These are phyloP conservation scores for Xiphophorus hellerii DNA, from an alignment of 2,113 vertebrate genomes.

Conservation along the genomic window DNA sequence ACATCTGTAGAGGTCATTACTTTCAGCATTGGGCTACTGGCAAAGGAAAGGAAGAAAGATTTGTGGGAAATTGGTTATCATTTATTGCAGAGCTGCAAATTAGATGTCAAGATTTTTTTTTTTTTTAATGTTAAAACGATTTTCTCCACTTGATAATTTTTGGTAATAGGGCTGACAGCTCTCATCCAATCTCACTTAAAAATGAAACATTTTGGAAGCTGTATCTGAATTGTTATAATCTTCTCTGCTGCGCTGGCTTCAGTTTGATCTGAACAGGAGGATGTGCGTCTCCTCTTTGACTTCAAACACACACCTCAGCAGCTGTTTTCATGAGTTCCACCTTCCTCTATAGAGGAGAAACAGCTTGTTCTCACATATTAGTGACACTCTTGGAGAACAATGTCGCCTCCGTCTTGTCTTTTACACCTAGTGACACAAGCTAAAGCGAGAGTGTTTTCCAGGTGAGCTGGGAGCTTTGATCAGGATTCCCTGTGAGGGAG, in stretches of 20 bases:
- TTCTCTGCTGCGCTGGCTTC: not conserved
- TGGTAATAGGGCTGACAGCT: not conserved
- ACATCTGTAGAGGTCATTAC: conserved; percentile 2
- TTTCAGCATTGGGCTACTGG: not conserved
- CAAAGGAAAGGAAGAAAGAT: not conserved
- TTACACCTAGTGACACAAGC: conserved; percentile 1
- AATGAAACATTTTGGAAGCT: not conserved
- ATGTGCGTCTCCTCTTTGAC: conserved; percentile 20
- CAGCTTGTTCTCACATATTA: conserved; percentile 34
- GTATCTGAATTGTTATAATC: not conserved
- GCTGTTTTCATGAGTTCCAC: conserved; percentile 63
- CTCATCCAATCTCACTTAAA: not conserved
- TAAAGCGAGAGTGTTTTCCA: conserved; percentile 12
- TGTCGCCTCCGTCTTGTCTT: not conserved
- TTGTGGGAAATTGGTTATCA: not conserved
- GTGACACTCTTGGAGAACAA: conserved; percentile 24
- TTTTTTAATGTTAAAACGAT: not conserved
- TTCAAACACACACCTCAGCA: conserved; percentile 36
- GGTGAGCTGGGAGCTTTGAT: not conserved
- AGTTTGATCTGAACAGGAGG: conserved; percentile 3
- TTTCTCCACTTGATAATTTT: not conserved
- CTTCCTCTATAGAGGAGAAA: conserved; percentile 30
- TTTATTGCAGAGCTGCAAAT: conserved; percentile 1
- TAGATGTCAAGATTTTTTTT: not conserved
- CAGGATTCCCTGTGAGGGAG: conserved; percentile 25